Evolutionary conservation across 2,797 vertebrate species (phyloP).

Genomic region (Cichlasoma orientale): DNA sequence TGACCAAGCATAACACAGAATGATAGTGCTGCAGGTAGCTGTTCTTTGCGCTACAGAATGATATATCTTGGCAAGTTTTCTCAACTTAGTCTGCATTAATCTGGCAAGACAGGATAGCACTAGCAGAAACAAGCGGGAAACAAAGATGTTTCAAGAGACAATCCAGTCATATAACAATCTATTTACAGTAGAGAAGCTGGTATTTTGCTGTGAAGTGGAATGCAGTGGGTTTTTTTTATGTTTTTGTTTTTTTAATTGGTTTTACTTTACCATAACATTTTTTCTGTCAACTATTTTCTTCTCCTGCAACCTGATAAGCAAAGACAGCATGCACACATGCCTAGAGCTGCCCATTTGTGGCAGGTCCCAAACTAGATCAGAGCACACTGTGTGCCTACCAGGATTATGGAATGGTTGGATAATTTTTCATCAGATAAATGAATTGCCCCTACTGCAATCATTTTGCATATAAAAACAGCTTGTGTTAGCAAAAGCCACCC

Average conservation of each 20-base stretch:
- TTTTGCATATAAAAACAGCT: constrained; percentile 27
- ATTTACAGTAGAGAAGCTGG: not conserved
- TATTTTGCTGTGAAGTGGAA: constrained; percentile 18
- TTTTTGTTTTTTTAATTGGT: not conserved
- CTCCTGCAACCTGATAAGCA: constrained; percentile 31
- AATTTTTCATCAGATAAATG: constrained; percentile 60
- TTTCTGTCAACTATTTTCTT: constrained; percentile 12
- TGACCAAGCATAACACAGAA: constrained; percentile 63
- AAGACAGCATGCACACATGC: constrained; percentile 18
- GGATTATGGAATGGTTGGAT: constrained; percentile 56
- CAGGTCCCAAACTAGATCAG: constrained; percentile 42
- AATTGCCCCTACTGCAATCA: constrained; percentile 40
- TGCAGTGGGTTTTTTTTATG: not conserved
- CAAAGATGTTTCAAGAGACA: not conserved
- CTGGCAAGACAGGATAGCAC: constrained; percentile 16
- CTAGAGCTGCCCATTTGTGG: constrained; percentile 19
- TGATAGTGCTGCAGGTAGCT: constrained; percentile 52
- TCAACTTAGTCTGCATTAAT: constrained; percentile 39
- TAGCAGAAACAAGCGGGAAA: constrained; percentile 34
- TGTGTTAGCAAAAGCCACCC: constrained; percentile 16
- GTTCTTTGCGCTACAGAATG: constrained; percentile 17
- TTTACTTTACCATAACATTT: constrained; percentile 22
- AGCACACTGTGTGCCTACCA: constrained; percentile 29
- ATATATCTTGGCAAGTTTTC: constrained; percentile 40
- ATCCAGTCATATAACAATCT: constrained; percentile 42